Percentiles rank a stretch among this genome's conserved stretches.
These are phyloP conservation scores for Rhyzopertha dominica DNA, from an alignment of 1,140 invertebrate genomes.

Conservation along the genomic window DNA sequence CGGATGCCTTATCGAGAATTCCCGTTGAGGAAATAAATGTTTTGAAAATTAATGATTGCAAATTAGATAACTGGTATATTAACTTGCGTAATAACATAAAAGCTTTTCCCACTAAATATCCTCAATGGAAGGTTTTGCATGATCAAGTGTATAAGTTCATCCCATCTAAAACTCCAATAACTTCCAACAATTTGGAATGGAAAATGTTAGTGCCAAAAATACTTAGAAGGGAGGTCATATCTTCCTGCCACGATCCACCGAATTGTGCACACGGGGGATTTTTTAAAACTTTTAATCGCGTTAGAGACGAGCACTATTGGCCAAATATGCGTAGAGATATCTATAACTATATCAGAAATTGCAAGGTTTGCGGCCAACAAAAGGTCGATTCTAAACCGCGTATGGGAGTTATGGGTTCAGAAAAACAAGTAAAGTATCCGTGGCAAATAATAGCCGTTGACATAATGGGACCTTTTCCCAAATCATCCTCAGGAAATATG, in stretches of 20 bases:
- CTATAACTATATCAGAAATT: background rate
- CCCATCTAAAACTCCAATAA: background rate
- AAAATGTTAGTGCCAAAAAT: background rate
- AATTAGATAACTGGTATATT: too few relatives aligned
- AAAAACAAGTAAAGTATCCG: background rate
- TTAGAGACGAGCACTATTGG: constrained; percentile 3
- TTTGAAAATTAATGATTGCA: too few relatives aligned
- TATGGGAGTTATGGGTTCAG: constrained; percentile 3
- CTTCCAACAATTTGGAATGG: background rate
- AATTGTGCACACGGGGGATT: background rate
- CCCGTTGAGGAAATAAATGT: too few relatives aligned
- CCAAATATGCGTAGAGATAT: constrained; percentile 8
- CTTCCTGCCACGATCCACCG: background rate
- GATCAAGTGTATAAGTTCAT: too few relatives aligned
- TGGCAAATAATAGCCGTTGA: constrained; percentile 19
- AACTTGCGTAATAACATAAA: too few relatives aligned
- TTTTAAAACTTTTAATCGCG: constrained; percentile 1
- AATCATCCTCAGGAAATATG: constrained; percentile 20
- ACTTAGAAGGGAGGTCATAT: background rate
- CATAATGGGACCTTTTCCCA: constrained; percentile 40
- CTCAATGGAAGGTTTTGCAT: too few relatives aligned
- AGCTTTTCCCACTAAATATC: too few relatives aligned
- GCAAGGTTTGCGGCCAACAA: background rate
- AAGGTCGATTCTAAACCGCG: background rate
- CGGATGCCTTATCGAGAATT: constrained; percentile 39